phyloP scores from a whole-genome alignment of 2,888 invertebrate genomes.

The Deilephila porcellus region DNA sequence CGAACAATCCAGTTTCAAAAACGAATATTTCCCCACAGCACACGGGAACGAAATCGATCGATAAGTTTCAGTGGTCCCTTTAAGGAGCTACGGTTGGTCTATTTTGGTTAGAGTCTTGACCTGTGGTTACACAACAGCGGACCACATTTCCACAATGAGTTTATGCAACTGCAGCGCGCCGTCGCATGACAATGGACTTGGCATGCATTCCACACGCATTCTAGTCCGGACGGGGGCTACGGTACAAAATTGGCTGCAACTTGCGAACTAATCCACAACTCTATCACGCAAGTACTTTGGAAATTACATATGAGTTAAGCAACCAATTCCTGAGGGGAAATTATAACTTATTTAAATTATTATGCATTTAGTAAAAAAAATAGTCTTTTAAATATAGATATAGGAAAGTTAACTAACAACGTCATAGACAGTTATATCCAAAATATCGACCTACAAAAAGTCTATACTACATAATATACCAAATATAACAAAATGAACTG shows the following conservation, averaged over 20 bases:
- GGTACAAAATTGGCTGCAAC: conserved; percentile 52
- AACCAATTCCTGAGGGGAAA: not conserved
- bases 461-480: too few relatives aligned
- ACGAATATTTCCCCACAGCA: not conserved
- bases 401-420: too few relatives aligned
- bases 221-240: conserved; percentile 50
- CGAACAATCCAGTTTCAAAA: not conserved
- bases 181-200: conserved; percentile 77
- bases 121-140: conserved; percentile 66
- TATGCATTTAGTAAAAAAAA: too few relatives aligned
- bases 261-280: conserved; percentile 33
- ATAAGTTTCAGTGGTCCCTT: conserved; percentile 45
- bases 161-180: conserved; percentile 65
- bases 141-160: conserved; percentile 47
- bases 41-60: conserved; percentile 35
- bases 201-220: conserved; percentile 66
- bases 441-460: too few relatives aligned
- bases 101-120: conserved; percentile 64
- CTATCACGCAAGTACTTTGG: not conserved
- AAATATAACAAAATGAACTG: too few relatives aligned
- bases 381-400: too few relatives aligned
- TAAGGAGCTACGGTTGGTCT: conserved; percentile 53
- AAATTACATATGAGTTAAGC: not conserved
- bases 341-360: not conserved
- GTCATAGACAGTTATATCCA: too few relatives aligned